Evolutionary conservation across 2,797 vertebrate species (phyloP).

Genomic region (Enteromius viviparus): DNA sequence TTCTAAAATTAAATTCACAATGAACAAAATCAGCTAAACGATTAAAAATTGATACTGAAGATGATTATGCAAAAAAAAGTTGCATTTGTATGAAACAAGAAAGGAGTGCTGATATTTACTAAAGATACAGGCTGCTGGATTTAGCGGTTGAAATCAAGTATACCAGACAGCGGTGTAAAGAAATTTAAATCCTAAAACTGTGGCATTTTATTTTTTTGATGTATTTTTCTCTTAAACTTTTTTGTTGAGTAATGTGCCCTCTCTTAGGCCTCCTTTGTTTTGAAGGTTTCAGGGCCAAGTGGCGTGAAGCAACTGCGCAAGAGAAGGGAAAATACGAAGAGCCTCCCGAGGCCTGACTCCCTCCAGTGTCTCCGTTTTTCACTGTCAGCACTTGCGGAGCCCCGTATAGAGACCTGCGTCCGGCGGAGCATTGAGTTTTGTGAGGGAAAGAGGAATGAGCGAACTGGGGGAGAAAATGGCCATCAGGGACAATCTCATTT

Average conservation of each 20-base stretch:
- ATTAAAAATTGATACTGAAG: not conserved
- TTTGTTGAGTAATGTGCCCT: constrained; percentile 32
- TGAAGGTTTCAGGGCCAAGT: constrained; percentile 33
- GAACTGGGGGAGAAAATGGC: constrained; percentile 62
- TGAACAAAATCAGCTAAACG: not conserved
- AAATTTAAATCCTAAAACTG: not conserved
- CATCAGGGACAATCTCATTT: constrained; percentile 65
- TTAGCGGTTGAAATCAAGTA: not conserved
- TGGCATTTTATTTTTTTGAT: not conserved
- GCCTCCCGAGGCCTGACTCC: constrained; percentile 28
- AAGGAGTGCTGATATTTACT: not conserved
- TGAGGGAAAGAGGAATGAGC: constrained; percentile 49
- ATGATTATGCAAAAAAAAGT: not conserved
- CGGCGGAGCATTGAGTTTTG: constrained; percentile 43
- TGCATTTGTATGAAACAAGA: not conserved
- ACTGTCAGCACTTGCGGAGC: constrained; percentile 41
- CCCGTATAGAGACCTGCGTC: constrained; percentile 29
- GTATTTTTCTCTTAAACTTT: constrained; percentile 21
- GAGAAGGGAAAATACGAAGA: constrained; percentile 10
- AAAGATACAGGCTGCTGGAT: not conserved
- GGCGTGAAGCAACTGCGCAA: constrained; percentile 5
- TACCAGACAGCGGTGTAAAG: not conserved
- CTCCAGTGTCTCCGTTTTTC: constrained; percentile 45
- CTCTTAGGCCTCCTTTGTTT: constrained; percentile 22
- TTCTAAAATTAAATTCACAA: not conserved